A percentile compares a stretch with the other conserved stretches of the same genome.
phyloP scores from a whole-genome alignment of 1,140 invertebrate species.

The Odontomachus brunneus region DNA sequence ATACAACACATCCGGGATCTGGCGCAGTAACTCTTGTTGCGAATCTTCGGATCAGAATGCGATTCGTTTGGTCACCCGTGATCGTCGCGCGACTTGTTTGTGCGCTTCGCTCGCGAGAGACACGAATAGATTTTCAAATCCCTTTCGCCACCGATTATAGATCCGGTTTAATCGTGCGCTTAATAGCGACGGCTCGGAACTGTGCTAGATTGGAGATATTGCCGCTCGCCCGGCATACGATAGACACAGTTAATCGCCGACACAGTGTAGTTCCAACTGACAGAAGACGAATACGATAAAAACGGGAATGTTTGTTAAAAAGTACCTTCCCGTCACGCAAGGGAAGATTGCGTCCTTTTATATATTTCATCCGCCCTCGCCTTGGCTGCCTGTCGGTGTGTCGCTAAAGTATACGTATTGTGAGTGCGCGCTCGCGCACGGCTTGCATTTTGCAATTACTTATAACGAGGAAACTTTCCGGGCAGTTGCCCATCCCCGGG shows the following conservation, averaged over 20 bases:
- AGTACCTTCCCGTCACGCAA: slow-evolving; percentile 72
- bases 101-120: neutral
- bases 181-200: slow-evolving; percentile 18
- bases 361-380: neutral
- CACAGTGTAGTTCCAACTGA: slow-evolving; percentile 20
- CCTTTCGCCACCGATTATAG: slow-evolving; percentile 17
- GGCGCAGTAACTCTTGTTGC: neutral
- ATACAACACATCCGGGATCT: neutral
- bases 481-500: neutral
- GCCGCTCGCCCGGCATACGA: slow-evolving; percentile 5
- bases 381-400: neutral
- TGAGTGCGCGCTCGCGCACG: neutral
- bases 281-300: slow-evolving; percentile 65
- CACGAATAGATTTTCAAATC: slow-evolving; percentile 43
- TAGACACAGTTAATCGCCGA: slow-evolving; percentile 26
- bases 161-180: slow-evolving; percentile 39
- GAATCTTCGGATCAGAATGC: slow-evolving; percentile 14
- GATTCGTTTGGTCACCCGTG: neutral
- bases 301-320: slow-evolving; percentile 72
- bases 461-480: slow-evolving; percentile 73
- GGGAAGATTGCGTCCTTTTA: slow-evolving; percentile 1
- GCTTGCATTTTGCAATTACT: slow-evolving; percentile 74
- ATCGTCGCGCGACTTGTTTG: neutral
- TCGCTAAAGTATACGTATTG: neutral
- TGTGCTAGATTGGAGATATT: slow-evolving; percentile 24